Conservation (phyloP, 2,888 invertebrate species). For the Thalpophila matura region DNA sequence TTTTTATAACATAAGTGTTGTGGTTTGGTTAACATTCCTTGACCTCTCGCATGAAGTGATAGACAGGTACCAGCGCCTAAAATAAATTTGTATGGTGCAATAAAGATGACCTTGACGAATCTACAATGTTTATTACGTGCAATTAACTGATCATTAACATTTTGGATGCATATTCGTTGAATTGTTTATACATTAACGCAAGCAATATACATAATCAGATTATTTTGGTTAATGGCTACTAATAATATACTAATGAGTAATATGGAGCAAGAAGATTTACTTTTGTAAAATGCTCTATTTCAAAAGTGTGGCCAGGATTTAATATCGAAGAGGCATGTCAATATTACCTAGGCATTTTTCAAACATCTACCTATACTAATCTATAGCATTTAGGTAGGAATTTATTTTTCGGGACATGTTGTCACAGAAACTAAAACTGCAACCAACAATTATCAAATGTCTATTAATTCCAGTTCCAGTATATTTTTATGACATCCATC, state of each 20-base stretch:
- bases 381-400: too few relatives aligned
- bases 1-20: background rate
- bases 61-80: background rate
- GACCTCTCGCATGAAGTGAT: conserved; percentile 17
- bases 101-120: conserved; percentile 11
- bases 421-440: too few relatives aligned
- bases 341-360: too few relatives aligned
- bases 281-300: too few relatives aligned
- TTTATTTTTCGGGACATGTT: too few relatives aligned
- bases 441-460: too few relatives aligned
- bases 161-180: conserved; percentile 1
- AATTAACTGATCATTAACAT: background rate
- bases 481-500: background rate
- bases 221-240: background rate
- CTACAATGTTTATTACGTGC: conserved; percentile 8
- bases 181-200: conserved; percentile 11
- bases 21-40: conserved; percentile 19
- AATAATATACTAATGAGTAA: too few relatives aligned
- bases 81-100: background rate
- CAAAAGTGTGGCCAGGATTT: too few relatives aligned
- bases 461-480: background rate
- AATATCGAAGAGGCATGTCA: too few relatives aligned
- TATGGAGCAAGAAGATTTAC: too few relatives aligned
- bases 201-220: conserved; percentile 1
- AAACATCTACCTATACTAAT: too few relatives aligned